Percentiles rank a stretch among this genome's conserved stretches.
phyloP scores from a whole-genome alignment of 1,140 invertebrate species.

The Drosophila cardini region DNA sequence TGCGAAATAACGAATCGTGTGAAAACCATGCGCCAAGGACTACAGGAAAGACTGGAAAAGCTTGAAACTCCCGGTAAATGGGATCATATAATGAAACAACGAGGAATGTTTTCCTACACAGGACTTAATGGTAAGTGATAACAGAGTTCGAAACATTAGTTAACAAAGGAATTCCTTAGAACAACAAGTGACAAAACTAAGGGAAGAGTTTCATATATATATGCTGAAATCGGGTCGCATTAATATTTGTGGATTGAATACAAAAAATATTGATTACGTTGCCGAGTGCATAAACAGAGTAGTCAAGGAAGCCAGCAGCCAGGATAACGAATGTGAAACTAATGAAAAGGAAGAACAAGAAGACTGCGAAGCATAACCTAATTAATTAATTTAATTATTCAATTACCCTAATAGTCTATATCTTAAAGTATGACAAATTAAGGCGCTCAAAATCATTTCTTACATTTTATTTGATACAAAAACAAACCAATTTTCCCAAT shows the following conservation, averaged over 20 bases:
- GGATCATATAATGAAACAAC: conserved; percentile 98
- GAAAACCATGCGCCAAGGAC: conserved; percentile 92
- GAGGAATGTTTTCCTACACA: conserved; percentile 99
- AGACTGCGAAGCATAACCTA: neutral
- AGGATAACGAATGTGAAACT: neutral
- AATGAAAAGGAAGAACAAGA: neutral
- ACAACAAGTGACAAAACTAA: conserved; percentile 22
- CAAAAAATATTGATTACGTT: conserved; percentile 96
- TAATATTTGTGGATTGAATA: conserved; percentile 97
- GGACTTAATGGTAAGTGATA: conserved; percentile 89
- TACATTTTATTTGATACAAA: too few relatives aligned
- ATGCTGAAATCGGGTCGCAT: conserved; percentile 99
- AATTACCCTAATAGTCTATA: too few relatives aligned
- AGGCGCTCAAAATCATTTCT: too few relatives aligned
- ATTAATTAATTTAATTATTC: too few relatives aligned
- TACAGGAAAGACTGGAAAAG: conserved; percentile 91
- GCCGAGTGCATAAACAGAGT: conserved; percentile 94
- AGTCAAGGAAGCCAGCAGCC: conserved; percentile 89
- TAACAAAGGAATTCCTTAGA: neutral
- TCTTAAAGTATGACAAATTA: too few relatives aligned
- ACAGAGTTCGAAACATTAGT: neutral
- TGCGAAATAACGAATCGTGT: conserved; percentile 98
- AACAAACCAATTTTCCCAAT: too few relatives aligned
- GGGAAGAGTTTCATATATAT: conserved; percentile 82
- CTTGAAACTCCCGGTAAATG: conserved; percentile 94